These are phyloP conservation scores for Zootermopsis nevadensis DNA, from an alignment of 2,888 invertebrate genomes.

Conservation along the genomic window DNA sequence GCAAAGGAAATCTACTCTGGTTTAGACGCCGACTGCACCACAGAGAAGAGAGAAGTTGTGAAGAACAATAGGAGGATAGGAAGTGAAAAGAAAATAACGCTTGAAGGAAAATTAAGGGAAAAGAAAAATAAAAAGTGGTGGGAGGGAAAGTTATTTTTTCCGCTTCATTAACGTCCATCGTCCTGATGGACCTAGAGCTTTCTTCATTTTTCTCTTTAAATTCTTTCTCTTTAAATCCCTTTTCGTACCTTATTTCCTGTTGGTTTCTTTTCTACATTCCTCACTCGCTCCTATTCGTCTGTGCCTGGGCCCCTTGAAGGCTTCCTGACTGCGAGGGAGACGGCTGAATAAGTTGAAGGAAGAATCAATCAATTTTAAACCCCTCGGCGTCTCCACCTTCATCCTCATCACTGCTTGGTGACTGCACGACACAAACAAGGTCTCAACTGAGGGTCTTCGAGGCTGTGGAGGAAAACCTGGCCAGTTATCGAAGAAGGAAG, in stretches of 20 bases:
- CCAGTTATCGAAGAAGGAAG: neutral
- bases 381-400: neutral
- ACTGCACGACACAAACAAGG: conserved; percentile 11
- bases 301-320: neutral
- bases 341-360: neutral
- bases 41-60: neutral
- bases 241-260: neutral
- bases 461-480: neutral
- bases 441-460: neutral
- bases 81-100: conserved; percentile 14
- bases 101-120: conserved; percentile 29
- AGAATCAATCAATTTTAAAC: conserved; percentile 35
- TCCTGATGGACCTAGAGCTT: conserved; percentile 29
- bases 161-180: conserved; percentile 43
- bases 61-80: neutral
- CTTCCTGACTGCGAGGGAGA: neutral
- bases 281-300: neutral
- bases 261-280: conserved; percentile 15
- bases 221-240: conserved; percentile 3
- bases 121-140: neutral
- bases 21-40: neutral
- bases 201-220: conserved; percentile 29
- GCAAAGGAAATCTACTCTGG: neutral
- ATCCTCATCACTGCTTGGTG: neutral
- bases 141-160: conserved; percentile 38